Base-by-base conservation (phyloP, 64 coral and sea anemone genomes). In the Catalaphyllia jardinei region DNA sequence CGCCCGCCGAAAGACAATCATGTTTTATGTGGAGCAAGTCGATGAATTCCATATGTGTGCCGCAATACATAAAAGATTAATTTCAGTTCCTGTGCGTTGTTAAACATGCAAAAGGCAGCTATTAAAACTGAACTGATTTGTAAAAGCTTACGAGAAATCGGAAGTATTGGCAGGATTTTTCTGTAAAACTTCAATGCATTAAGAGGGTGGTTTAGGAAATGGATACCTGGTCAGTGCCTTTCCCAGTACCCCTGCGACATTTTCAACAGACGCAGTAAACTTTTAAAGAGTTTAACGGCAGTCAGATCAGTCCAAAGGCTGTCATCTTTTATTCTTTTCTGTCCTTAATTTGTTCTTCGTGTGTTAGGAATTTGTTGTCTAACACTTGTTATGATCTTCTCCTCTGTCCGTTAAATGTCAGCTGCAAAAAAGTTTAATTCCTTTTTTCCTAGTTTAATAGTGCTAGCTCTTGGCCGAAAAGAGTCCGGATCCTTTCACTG, bases 31-130 rank as follows among this genome's bases (percentile, higher is more conserved):
- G 63, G 10, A 71, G 31, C 62, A 28, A 3, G 16, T 29, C 81
- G 39, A 85, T 85, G 81, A 85, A 71, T 71, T 85, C 63, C 63
- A 71, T 84, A 51, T 85, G 81, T 71, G 79, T 71, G 79, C 30
- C 30, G 9, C 60, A 39, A 24, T 3, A 63, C 78, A 60, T 35
- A 28, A 81, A 62, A 62, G 78, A 61, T 31, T 62, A 33, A 81
- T 60, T 17, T 64, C 22, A 63, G 14, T 39, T 15, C 20, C 7
- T 10, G 52, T 61, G 78, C 31, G 78, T 61, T 31, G 57, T 61
- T 15, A 18, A 55, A 31, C n/a, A n/a, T n/a, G 62, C 22, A 69
- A 15, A 57, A 57, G 25, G 19, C 59, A 39, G 79, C 42, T 46
- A 46, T 82, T 82, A 18, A 30, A 22, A 14, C 67, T 33, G 18